Evolutionary conservation across 2,888 invertebrate genomes (phyloP).

Genomic region (Melinopterus prodromus): DNA sequence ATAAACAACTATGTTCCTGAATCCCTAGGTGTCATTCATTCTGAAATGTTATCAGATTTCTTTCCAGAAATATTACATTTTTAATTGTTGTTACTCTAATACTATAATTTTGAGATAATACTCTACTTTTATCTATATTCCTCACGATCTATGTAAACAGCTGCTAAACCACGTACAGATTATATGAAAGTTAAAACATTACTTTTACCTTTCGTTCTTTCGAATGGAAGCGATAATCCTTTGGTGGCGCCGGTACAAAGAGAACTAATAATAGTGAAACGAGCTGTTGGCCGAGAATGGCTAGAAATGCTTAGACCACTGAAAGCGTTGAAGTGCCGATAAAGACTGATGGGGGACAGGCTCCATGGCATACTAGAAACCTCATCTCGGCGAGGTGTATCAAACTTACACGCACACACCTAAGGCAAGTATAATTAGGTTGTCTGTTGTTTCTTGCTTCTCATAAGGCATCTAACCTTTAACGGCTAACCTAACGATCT

Average conservation of each 20-base stretch:
- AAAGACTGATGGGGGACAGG: slow-evolving; percentile 31
- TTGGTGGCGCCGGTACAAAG: background rate
- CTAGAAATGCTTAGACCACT: slow-evolving; percentile 18
- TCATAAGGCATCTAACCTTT: background rate
- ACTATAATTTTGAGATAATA: too few relatives aligned
- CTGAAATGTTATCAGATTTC: too few relatives aligned
- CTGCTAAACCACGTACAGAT: background rate
- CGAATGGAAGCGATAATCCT: background rate
- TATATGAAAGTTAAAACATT: background rate
- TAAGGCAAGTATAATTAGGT: slow-evolving; percentile 15
- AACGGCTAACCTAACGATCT: background rate
- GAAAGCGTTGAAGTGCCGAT: slow-evolving; percentile 30
- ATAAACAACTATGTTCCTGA: too few relatives aligned
- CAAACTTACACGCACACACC: slow-evolving; percentile 16
- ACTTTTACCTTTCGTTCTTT: background rate
- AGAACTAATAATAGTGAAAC: slow-evolving; percentile 4
- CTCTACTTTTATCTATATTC: background rate
- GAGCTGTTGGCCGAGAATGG: background rate
- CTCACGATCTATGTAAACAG: background rate
- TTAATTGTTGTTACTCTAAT: too few relatives aligned
- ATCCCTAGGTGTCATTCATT: too few relatives aligned
- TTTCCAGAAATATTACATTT: too few relatives aligned
- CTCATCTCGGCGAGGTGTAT: slow-evolving; percentile 20
- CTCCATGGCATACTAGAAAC: slow-evolving; percentile 26
- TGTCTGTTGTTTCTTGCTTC: slow-evolving; percentile 4